A percentile compares a stretch with the other conserved stretches of the same genome.
phyloP scores from a whole-genome alignment of 1,140 invertebrate genomes.

The Neocloeon triangulifer region DNA sequence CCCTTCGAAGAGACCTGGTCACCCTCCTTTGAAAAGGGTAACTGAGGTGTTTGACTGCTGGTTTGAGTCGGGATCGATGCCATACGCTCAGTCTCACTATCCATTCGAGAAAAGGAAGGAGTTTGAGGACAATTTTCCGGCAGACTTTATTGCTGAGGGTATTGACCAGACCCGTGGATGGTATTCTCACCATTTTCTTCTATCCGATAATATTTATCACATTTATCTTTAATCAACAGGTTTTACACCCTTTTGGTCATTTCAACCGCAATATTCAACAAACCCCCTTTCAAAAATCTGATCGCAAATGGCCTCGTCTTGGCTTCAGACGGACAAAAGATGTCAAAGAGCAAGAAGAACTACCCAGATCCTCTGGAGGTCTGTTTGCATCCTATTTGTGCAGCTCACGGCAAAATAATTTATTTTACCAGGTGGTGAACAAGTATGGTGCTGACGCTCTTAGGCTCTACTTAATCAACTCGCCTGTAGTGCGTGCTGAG shows the following conservation, averaged over 20 bases:
- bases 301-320: conserved; percentile 90
- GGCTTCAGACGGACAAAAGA: conserved; percentile 93
- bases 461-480: conserved; percentile 91
- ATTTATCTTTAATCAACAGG: conserved; percentile 15
- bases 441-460: conserved; percentile 96
- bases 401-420: too few species aligned
- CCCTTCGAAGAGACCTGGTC: conserved; percentile 62
- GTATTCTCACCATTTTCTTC: conserved; percentile 15
- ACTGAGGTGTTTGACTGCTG: conserved; percentile 98
- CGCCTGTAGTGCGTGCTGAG: conserved; percentile 92
- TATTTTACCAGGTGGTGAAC: conserved; percentile 34
- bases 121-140: conserved; percentile 91
- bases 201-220: background rate
- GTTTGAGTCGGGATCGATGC: conserved; percentile 99
- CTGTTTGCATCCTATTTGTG: too few species aligned
- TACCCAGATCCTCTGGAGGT: conserved; percentile 85
- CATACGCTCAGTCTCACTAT: conserved; percentile 92
- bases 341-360: conserved; percentile 98
- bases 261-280: conserved; percentile 88
- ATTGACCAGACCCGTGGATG: conserved; percentile 98
- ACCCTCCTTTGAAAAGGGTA: conserved; percentile 62
- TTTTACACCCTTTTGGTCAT: conserved; percentile 95
- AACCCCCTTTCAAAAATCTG: conserved; percentile 93
- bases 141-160: conserved; percentile 97
- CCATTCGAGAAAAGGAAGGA: conserved; percentile 81